Base-by-base conservation (phyloP, 2,888 invertebrate species). In the Timema podura region DNA sequence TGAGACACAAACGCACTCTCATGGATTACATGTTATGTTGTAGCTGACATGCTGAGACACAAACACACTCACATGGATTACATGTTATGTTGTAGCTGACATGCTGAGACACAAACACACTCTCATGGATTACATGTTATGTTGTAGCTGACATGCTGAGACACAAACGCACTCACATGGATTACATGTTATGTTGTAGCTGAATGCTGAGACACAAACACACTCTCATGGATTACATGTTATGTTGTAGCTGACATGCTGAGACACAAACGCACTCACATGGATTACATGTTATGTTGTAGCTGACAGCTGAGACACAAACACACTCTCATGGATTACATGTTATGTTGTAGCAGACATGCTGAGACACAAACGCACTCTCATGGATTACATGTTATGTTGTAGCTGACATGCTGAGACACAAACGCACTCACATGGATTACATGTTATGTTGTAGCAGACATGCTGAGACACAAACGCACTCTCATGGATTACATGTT, bases 31-130 rank as follows among this genome's bases (percentile, higher is more conserved):
- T 61, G 5, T 68, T 68, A 15, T 69, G 61, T 73, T 74, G 2
- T 73, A 81, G 80, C 78, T 74, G 80, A 81, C 71, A 75, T 81
- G 70, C 77, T 77, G 9, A 76, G 82, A 15, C 82, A 82, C 71
- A 73, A 73, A 49, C 73, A 79, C 45, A 79, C 77, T n/a, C 81
- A 82, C 73, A 79, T 44, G 80, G 80, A 0, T 57, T 30, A 11
- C 13, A 66, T 61, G 5, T 68, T 68, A 15, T 69, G 61, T 73
- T 74, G 2, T 73, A 81, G 80, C 78, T 74, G 80, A 81, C 71
- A 75, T 81, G 70, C 77, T 77, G 9, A 76, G 82, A 15, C 82
- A 82, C 71, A 73, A 73, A 49, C 73, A 79, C 45, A 79, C 77
- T n/a, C 81, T 81, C 73, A 79, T 44, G 80, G 80, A 0, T 57